Conservation (phyloP, 2,888 invertebrate genomes). For the Autographa pulchrina region DNA sequence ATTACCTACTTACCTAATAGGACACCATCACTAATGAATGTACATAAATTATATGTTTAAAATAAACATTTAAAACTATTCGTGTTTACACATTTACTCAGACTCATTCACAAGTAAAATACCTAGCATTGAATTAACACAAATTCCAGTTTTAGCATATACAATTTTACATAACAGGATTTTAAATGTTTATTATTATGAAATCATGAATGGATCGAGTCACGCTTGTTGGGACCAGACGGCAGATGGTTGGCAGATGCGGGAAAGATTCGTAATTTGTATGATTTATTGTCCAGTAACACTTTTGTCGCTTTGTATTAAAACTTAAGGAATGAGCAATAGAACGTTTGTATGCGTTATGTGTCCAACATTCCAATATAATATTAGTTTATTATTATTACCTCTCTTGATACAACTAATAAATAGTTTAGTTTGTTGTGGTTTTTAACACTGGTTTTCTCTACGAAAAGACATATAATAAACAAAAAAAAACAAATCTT, state of each 20-base stretch:
- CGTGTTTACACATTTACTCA: not conserved
- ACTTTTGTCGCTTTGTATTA: conserved; percentile 34
- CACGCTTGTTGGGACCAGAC: conserved; percentile 23
- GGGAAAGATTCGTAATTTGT: conserved; percentile 44
- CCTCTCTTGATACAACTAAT: too few relatives aligned
- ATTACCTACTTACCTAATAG: not conserved
- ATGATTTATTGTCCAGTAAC: conserved; percentile 44
- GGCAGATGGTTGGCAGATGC: conserved; percentile 52
- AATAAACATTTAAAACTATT: not conserved
- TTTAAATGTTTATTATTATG: conserved; percentile 43
- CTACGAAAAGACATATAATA: too few relatives aligned
- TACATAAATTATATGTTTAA: conserved; percentile 1
- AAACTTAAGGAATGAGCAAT: conserved; percentile 5
- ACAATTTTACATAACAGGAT: conserved; percentile 41
- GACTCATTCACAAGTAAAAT: not conserved
- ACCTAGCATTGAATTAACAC: not conserved
- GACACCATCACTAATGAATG: conserved; percentile 1
- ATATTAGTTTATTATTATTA: too few relatives aligned
- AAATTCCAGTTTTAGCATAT: conserved; percentile 16
- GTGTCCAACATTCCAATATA: too few relatives aligned
- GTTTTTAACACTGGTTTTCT: too few relatives aligned
- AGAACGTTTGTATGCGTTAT: not conserved
- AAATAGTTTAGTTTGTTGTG: too few relatives aligned
- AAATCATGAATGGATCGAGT: conserved; percentile 52
- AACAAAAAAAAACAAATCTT: too few relatives aligned